Evolutionary conservation across 2,888 invertebrate genomes (phyloP), one percentile per base, ranked within the genome.

Genomic region (Tribolium freemani): DNA sequence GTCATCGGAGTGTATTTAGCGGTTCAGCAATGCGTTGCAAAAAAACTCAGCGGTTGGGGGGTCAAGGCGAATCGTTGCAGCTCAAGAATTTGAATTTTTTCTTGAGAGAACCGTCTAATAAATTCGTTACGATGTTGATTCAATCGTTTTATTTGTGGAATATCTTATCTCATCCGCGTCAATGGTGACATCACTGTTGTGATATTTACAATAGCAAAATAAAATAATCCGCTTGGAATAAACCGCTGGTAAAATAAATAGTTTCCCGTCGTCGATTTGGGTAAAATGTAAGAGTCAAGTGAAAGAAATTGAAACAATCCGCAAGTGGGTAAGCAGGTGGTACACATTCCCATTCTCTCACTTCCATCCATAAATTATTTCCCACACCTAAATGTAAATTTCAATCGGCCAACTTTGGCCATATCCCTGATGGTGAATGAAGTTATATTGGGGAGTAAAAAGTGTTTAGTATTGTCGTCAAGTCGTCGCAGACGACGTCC

Each of bases 251-350:
- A n/a, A n/a, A n/a, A n/a, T 26, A 5, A 26, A 26, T 26, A 6
- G 4, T 56, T 56, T 45, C 54, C 26, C 54, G n/a, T 13, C 8
- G 56, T 13, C 8, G 56, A 56, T 53, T 69, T 53, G 54, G 53
- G 53, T 53, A 69, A 53, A 53, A 69, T 66, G 54, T 66, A 66
- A 61, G 60, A 60, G 69, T 10, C 38, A n/a, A 69, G 69, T 63
- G 69, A 70, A 70, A 70, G 69, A 70, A 45, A 20, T 48, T 58
- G 60, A 60, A 16, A 64, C 57, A 68, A 69, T 69, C 31, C 26
- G 16, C 69, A 70, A 70, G 69, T 70, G 69, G 69, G 69, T 70
- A 70, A 70, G 69, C 69, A 70, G 69, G 69, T 70, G 69, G 69
- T 51, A 63, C 56, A 70, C 69, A 70, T 70, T 70, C 69, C 5